Evolutionary conservation across 2,888 invertebrate genomes (phyloP), one percentile per base, ranked within the genome.

Genomic region (Pogonocherus hispidulus): DNA sequence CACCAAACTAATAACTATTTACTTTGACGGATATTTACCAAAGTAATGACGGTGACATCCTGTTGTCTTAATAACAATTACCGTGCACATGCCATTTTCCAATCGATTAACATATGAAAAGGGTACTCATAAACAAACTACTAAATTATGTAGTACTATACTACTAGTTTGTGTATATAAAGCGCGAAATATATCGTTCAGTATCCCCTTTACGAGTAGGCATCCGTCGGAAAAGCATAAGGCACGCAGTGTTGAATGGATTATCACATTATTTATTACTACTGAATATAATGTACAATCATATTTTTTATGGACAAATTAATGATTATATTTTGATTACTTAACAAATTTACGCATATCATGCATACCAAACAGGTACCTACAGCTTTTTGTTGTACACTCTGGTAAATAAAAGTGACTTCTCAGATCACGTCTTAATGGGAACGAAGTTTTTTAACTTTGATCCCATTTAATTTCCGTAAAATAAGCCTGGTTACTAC

Each of bases 61-160:
- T 75, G 73, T 78, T 77, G 72, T 71, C 66, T 71, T 75, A 75
- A 72, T 70, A 71, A 74, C 71, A 75, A 72, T 70, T 73, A 65
- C 64, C 54, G 63, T 16, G 37, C 20, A 35, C 19, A 27, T 47
- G 46, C 6, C 27, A 35, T 32, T 14, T 6, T 35, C 20, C 11
- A 20, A 55, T 57, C 41, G 44, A 57, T 47, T 35, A 20, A 32
- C 27, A 41, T 47, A 37, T 9, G 14, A 55, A 20, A 19, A 55
- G 32, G 32, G 35, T 37, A 14, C 37, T 27, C 27, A 27, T 27
- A 27, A 5, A 3, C 27, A 27, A 8, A 27, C 27, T 27, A 27
- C 27, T 27, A 8, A 27, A 27, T 27, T 5, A 27, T 27, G 3
- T 5, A 5, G 27, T 27, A 27, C 27, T n/a, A 0, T 14, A 41